Base-by-base conservation (phyloP, 2,888 invertebrate species). In the Torymus tubicola region DNA sequence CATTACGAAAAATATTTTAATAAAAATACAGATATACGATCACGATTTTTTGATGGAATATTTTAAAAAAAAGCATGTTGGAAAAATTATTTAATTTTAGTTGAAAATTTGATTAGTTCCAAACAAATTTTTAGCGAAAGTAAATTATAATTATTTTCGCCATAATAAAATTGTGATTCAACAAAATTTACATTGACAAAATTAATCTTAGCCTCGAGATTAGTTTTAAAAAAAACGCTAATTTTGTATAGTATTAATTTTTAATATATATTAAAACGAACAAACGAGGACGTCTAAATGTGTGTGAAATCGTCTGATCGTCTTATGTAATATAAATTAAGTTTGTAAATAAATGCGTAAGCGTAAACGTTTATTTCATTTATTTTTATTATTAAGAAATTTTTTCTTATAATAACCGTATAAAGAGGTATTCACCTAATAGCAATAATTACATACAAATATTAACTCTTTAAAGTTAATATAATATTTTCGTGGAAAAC, bases 301-400 rank as follows among this genome's bases (percentile, higher is more conserved):
- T 83, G 83, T 79, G 77, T 80, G 65, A 79, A 74, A 75, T 57
- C 73, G 78, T 78, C 77, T 73, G 63, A 81, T 75, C 65, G 81
- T 81, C 65, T 73, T 68, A 60, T 82, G 76, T 81, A 82, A 78
- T 75, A 72, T 82, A 80, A 70, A 64, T 70, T 72, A 80, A 78
- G 77, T 79, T 82, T 81, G 81, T 81, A 83, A 83, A 83, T 83
- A 83, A 83, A 82, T 58, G 80, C 82, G 80, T 73, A 80, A 82
- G 73, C 80, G 82, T 77, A 61, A 72, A 72, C 24, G 64, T 55
- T 63, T 57, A 24, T 18, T 64, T 60, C 14, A n/a, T 72, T 67
- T 18, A 13, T 64, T 76, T 42, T 72, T 65, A 77, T 61, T 61
- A 69, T 77, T 60, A 16, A 55, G 8, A 52, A 65, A 21, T n/a